phyloP scores from a whole-genome alignment of 2,888 invertebrate species.

The Cotesia congregata region DNA sequence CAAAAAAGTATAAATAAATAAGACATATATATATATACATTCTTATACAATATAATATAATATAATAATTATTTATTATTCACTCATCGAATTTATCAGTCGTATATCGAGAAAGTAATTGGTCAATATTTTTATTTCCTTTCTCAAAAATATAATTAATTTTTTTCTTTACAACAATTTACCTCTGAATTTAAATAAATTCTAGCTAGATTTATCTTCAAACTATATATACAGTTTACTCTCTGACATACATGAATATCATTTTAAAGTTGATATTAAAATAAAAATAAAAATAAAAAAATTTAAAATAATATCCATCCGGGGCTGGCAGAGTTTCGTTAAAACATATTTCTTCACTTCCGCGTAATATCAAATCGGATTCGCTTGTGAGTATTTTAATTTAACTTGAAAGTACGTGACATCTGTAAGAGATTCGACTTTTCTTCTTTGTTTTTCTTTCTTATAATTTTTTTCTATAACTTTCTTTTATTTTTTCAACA shows the following conservation, averaged over 20 bases:
- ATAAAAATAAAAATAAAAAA: neutral
- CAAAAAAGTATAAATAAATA: neutral
- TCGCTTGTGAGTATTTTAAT: slow-evolving; percentile 6
- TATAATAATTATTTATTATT: slow-evolving; percentile 2
- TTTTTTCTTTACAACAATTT: neutral
- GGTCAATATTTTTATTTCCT: neutral
- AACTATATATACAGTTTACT: neutral
- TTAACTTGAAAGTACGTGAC: slow-evolving; percentile 32
- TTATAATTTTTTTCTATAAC: neutral
- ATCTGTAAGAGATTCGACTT: slow-evolving; percentile 23
- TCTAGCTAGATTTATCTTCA: neutral
- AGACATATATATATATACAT: neutral
- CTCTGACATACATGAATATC: neutral
- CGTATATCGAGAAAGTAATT: slow-evolving; percentile 8
- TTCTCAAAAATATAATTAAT: slow-evolving; percentile 1
- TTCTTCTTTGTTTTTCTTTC: slow-evolving; percentile 16
- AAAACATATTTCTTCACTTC: slow-evolving; percentile 24
- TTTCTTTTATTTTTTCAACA: neutral
- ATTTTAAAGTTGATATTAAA: neutral
- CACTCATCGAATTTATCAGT: slow-evolving; percentile 5
- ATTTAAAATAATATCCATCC: neutral
- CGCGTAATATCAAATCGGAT: slow-evolving; percentile 30
- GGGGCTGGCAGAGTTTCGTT: neutral
- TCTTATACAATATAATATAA: neutral
- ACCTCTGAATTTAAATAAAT: neutral